Conservation (phyloP, 2,113 vertebrate genomes). For the Sphaerodactylus townsendi region DNA sequence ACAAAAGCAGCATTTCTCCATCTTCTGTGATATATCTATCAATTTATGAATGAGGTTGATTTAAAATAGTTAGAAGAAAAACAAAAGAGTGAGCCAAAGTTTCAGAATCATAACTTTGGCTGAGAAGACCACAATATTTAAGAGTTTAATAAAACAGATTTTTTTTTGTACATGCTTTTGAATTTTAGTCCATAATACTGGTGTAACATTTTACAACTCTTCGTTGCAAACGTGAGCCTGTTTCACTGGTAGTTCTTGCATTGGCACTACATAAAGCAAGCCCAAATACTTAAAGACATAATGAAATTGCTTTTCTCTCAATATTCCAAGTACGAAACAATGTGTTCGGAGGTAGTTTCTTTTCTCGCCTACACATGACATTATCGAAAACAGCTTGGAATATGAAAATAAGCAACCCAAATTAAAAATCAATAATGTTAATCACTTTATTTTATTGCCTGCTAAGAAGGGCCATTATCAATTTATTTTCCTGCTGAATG, state of each 20-base stretch:
- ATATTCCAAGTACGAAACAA: not conserved
- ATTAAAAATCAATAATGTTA: not conserved
- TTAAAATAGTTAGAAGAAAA: not conserved
- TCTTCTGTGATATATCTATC: not conserved
- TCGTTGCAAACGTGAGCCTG: not conserved
- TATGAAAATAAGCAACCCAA: slow-evolving; percentile 8
- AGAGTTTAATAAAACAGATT: not conserved
- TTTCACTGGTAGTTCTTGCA: not conserved
- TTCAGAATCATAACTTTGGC: not conserved
- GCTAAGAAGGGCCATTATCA: not conserved
- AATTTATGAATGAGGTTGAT: not conserved
- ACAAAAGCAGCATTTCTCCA: not conserved
- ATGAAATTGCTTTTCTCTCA: not conserved
- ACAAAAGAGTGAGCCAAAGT: not conserved
- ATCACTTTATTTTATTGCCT: not conserved
- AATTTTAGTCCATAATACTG: not conserved
- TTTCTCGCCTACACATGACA: not conserved
- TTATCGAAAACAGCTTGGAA: not conserved
- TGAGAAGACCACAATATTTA: not conserved
- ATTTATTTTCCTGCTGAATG: not conserved
- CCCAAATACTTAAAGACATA: not conserved
- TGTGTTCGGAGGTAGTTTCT: not conserved
- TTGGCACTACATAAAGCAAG: not conserved
- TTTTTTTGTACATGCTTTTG: not conserved
- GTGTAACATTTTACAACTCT: not conserved